phyloP scores from a whole-genome alignment of 1,140 invertebrate species.

The Calycopis cecrops region DNA sequence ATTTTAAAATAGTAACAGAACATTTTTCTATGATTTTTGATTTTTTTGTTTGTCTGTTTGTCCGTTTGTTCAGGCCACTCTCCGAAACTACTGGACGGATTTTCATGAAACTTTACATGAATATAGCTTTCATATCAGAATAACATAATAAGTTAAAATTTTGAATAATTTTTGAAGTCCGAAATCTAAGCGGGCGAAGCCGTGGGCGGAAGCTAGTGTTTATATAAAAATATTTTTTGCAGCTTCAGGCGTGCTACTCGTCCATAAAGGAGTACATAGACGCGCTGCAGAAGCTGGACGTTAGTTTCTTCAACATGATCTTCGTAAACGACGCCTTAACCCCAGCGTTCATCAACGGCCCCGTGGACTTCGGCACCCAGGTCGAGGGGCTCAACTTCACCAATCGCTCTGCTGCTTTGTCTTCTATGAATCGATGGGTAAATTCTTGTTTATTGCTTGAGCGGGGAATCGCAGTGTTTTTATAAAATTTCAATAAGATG shows the following conservation, averaged over 20 bases:
- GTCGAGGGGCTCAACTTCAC: conserved; percentile 36
- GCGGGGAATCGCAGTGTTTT: too few species aligned
- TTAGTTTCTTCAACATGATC: conserved; percentile 36
- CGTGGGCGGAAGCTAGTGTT: too few species aligned
- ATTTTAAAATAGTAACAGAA: too few species aligned
- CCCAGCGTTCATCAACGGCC: conserved; percentile 23
- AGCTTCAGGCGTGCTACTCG: conserved; percentile 32
- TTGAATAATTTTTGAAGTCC: too few species aligned
- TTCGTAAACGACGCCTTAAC: conserved; percentile 35
- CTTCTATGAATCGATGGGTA: conserved; percentile 33
- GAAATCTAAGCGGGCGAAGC: too few species aligned
- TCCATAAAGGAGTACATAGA: conserved; percentile 11
- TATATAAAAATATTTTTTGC: neutral
- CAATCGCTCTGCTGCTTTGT: conserved; percentile 6
- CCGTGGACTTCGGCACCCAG: conserved; percentile 25
- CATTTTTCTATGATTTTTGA: too few species aligned
- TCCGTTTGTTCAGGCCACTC: too few species aligned
- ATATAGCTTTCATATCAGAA: too few species aligned
- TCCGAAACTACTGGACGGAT: too few species aligned
- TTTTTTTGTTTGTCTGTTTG: too few species aligned
- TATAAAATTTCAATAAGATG: conserved; percentile 14
- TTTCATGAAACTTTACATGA: too few species aligned
- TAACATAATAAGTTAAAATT: too few species aligned
- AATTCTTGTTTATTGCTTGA: neutral
- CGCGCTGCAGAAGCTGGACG: conserved; percentile 20